phyloP scores from a whole-genome alignment of 2,113 vertebrate genomes.

The Leptobrachium ailaonicum region DNA sequence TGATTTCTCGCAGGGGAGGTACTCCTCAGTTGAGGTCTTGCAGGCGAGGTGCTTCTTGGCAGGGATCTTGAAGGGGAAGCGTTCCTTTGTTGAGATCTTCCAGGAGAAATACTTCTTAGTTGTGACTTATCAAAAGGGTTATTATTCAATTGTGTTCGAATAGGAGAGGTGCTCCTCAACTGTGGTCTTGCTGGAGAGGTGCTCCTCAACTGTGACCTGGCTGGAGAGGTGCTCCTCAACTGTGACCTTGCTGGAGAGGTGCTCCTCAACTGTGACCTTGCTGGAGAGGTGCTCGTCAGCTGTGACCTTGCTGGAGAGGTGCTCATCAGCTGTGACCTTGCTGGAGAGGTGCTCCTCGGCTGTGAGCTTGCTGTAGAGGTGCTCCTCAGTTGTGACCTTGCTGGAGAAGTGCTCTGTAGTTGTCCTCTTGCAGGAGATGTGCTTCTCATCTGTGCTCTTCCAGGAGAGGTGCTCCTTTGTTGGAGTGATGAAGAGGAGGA shows the following conservation, averaged over 20 bases:
- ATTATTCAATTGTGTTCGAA: slow-evolving; percentile 4
- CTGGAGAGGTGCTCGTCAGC: background rate
- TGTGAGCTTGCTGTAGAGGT: background rate
- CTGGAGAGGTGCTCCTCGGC: background rate
- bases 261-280: background rate
- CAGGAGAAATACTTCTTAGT: background rate
- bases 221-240: background rate
- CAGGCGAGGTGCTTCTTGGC: background rate
- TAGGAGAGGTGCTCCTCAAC: background rate
- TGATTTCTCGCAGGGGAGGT: background rate
- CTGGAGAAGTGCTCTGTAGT: background rate
- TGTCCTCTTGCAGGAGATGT: background rate
- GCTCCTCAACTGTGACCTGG: background rate
- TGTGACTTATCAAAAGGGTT: background rate
- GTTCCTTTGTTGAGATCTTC: background rate
- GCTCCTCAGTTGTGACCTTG: background rate
- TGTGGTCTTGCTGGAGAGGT: background rate
- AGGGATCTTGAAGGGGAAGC: background rate
- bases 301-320: background rate
- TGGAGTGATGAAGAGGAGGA: background rate
- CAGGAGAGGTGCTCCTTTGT: background rate
- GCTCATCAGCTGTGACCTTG: background rate
- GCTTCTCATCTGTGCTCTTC: background rate
- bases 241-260: background rate
- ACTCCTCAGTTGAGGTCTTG: background rate